Evolutionary conservation across 2,797 vertebrate species (phyloP), one percentile per base, ranked within the genome.

Genomic region (Oreonectes daqikongensis): DNA sequence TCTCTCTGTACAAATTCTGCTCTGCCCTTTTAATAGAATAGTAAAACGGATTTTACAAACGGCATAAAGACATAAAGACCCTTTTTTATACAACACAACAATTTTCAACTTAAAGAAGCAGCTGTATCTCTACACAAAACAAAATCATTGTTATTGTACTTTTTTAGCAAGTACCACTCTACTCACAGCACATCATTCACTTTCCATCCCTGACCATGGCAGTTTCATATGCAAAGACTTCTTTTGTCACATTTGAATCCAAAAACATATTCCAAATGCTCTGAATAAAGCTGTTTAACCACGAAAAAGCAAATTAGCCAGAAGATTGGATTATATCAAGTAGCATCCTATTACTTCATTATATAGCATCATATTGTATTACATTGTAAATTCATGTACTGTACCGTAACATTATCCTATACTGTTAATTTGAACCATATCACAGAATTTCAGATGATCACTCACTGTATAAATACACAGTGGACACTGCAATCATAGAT

Each of bases 361-460:
- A 30, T 28, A 28, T 74, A 12, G 24, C 22, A 22, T 64, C n/a
- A 38, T 17, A 15, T 40, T 64, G 6, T 12, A 40, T 63, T 7
- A 24, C 20, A 52, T 38, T 35, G 30, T 50, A 30, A 65, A 30
- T 75, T 55, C 24, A 17, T 64, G 14, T 44, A 57, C n/a, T 44
- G 30, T 61, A 12, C 30, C 12, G 59, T 35, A 61, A 61, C 18
- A n/a, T n/a, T n/a, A 32, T 35, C 9, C 17, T 35, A 9, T 35
- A 32, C 8, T 9, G 26, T 66, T 66, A 30, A 69, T 59, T 69
- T 60, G 14, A 50, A 38, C 59, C 26, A 42, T 38, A 75, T 55
- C 6, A 69, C 40, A 66, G 38, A 35, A 66, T 75, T 71, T 26
- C 40, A 50, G 20, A 32, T 63, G n/a, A 65, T 59, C 42, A 77